Evolutionary conservation across 2,888 invertebrate genomes (phyloP).

Genomic region (Gibbula magus): DNA sequence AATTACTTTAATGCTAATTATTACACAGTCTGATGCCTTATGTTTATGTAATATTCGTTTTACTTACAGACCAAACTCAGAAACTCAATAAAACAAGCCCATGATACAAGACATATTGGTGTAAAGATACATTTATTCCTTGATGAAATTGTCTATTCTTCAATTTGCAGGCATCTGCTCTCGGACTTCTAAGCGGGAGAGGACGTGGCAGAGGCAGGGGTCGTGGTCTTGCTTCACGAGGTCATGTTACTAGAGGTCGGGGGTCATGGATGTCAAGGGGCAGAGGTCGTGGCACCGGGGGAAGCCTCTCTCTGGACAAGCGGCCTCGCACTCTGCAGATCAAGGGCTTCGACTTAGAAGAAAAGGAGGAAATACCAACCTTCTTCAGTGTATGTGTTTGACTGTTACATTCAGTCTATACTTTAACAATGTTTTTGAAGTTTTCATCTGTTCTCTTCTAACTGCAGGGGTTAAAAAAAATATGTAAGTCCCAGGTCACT

Average conservation of each 20-base stretch:
- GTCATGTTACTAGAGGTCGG: slow-evolving; percentile 36
- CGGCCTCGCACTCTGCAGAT: slow-evolving; percentile 90
- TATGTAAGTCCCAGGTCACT: too few relatives aligned
- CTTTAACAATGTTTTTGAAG: neutral
- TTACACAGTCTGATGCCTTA: too few relatives aligned
- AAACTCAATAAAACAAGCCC: too few relatives aligned
- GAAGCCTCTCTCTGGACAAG: slow-evolving; percentile 82
- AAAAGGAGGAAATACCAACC: slow-evolving; percentile 85
- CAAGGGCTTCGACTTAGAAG: slow-evolving; percentile 90
- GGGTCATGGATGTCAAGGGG: slow-evolving; percentile 41
- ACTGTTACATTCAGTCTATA: too few relatives aligned
- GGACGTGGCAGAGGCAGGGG: slow-evolving; percentile 63
- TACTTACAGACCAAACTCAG: too few relatives aligned
- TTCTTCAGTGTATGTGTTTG: slow-evolving; percentile 86
- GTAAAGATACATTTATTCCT: too few relatives aligned
- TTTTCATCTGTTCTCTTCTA: too few relatives aligned
- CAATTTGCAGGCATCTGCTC: slow-evolving; percentile 70
- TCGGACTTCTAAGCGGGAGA: slow-evolving; percentile 69
- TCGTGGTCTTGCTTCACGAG: slow-evolving; percentile 51
- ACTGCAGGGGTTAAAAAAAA: too few relatives aligned
- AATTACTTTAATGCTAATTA: too few relatives aligned
- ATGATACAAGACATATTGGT: too few relatives aligned
- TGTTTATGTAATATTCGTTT: too few relatives aligned
- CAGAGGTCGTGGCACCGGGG: slow-evolving; percentile 57
- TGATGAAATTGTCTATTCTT: neutral